Evolutionary conservation across 1,140 invertebrate species (phyloP).

Genomic region (Heliothis subflexa): DNA sequence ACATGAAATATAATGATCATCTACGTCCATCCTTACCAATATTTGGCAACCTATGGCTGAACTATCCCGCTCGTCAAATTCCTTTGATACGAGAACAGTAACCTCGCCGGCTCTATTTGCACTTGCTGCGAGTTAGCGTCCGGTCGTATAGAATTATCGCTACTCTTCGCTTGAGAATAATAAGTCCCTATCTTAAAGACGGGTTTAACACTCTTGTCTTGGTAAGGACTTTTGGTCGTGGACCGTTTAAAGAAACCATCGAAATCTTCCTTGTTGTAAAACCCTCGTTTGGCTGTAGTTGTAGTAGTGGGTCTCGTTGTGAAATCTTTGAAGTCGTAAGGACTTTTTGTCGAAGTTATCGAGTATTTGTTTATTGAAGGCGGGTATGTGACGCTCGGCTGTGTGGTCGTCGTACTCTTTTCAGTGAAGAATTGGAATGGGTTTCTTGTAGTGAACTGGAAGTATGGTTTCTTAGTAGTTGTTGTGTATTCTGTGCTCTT

Average conservation of each 20-base stretch:
- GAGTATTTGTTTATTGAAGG: constrained; percentile 79
- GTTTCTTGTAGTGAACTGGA: constrained; percentile 66
- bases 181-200: constrained; percentile 81
- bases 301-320: constrained; percentile 67
- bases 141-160: constrained; percentile 80
- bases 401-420: constrained; percentile 60
- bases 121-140: constrained; percentile 83
- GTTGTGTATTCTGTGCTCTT: constrained; percentile 54
- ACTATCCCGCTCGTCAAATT: constrained; percentile 74
- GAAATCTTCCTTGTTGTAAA: constrained; percentile 77
- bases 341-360: constrained; percentile 83
- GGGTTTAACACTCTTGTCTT: constrained; percentile 70
- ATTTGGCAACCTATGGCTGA: constrained; percentile 65
- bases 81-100: constrained; percentile 74
- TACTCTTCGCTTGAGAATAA: constrained; percentile 76
- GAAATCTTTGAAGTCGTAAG: constrained; percentile 87
- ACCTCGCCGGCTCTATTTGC: constrained; percentile 79
- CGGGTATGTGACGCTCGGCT: constrained; percentile 63
- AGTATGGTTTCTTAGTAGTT: constrained; percentile 66
- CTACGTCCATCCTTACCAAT: constrained; percentile 59
- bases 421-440: constrained; percentile 66
- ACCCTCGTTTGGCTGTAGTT: constrained; percentile 73
- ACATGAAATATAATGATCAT: constrained; percentile 33
- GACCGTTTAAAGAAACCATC: constrained; percentile 74
- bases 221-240: constrained; percentile 80